These are phyloP conservation scores for Strix aluco DNA, from an alignment of 2,113 vertebrate genomes.

Conservation along the genomic window DNA sequence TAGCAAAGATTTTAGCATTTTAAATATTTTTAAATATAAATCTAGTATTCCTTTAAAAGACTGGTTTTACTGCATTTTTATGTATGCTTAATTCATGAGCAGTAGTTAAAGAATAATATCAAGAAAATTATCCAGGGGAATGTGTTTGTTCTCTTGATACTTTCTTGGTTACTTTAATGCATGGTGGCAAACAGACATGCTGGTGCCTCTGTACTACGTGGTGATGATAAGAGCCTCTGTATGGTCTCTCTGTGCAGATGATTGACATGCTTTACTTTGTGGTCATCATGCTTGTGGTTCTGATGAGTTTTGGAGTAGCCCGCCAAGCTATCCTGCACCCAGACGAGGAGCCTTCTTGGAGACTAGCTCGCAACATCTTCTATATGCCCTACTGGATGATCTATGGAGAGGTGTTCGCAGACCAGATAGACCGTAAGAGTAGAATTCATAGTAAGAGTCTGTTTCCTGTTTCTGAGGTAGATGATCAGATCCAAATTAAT, in stretches of 20 bases:
- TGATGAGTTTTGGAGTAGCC: slow-evolving; percentile 98
- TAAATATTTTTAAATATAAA: not conserved
- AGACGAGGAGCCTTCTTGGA: slow-evolving; percentile 96
- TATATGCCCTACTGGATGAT: slow-evolving; percentile 99
- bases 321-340: slow-evolving; percentile 97
- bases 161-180: not conserved
- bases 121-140: not conserved
- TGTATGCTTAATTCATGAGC: not conserved
- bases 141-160: not conserved
- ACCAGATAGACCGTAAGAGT: slow-evolving; percentile 99
- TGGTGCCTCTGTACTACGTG: not conserved
- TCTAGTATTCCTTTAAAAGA: not conserved
- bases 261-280: slow-evolving; percentile 99
- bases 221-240: not conserved
- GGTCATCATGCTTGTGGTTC: slow-evolving; percentile 97
- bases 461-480: slow-evolving; percentile 92
- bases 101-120: not conserved
- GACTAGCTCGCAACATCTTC: slow-evolving; percentile 98
- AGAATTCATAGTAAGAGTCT: slow-evolving; percentile 99
- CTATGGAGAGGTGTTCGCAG: slow-evolving; percentile 99
- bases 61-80: not conserved
- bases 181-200: not conserved
- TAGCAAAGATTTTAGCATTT: not conserved
- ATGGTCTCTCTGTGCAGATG: slow-evolving; percentile 80
- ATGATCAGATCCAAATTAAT: slow-evolving; percentile 81